Evolutionary conservation across 2,113 vertebrate species (phyloP).

Genomic region (Chamaea fasciata): DNA sequence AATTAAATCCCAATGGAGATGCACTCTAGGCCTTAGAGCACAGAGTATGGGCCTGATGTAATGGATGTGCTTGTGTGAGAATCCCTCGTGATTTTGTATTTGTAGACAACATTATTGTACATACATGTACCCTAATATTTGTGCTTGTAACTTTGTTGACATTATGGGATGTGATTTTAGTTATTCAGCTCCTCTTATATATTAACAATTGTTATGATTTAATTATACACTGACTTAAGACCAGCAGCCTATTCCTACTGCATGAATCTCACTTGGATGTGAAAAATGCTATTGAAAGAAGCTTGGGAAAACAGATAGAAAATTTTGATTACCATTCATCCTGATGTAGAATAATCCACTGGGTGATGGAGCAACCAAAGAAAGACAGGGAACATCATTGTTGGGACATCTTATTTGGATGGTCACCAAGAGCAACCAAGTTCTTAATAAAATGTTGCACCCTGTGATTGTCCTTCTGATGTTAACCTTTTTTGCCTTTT

Average conservation of each 20-base stretch:
- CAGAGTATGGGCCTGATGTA: neutral
- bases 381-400: neutral
- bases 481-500: neutral
- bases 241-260: no score
- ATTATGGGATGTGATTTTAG: neutral
- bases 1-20: neutral
- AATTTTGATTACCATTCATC: no score
- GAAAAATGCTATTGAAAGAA: no score
- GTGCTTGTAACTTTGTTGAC: neutral
- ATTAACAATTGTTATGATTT: neutral
- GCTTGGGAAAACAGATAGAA: no score
- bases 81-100: neutral
- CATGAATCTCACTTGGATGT: no score
- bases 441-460: neutral
- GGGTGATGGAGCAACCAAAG: rapidly evolving
- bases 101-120: neutral
- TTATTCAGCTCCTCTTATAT: neutral
- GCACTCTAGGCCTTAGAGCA: neutral
- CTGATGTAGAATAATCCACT: no score
- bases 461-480: neutral
- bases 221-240: no score
- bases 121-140: neutral
- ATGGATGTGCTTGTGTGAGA: neutral
- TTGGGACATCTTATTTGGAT: neutral
- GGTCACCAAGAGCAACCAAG: neutral